Conservation (phyloP, 2,888 invertebrate species). For the Xestia c-nigrum region DNA sequence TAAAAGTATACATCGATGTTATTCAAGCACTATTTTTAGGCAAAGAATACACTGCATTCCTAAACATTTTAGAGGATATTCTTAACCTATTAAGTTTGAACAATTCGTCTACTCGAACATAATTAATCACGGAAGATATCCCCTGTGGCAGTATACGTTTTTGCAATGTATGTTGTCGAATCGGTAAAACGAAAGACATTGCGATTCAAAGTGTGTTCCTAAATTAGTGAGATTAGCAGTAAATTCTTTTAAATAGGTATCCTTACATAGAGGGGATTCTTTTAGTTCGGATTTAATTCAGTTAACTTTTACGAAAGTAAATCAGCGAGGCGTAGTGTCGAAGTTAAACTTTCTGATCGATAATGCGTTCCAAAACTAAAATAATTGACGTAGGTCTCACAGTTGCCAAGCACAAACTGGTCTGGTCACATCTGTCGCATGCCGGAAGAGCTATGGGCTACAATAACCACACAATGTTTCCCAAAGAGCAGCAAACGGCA, state of each 20-base stretch:
- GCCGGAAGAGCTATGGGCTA: too few relatives aligned
- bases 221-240: background rate
- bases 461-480: too few relatives aligned
- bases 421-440: too few relatives aligned
- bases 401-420: too few relatives aligned
- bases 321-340: background rate
- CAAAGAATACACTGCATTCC: background rate
- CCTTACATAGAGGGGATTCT: too few relatives aligned
- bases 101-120: background rate
- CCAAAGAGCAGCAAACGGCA: too few relatives aligned
- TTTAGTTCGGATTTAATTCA: background rate
- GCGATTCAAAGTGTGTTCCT: background rate
- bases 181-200: background rate
- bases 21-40: background rate
- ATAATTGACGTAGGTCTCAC: too few relatives aligned
- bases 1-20: background rate
- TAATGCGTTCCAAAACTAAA: too few relatives aligned
- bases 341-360: too few relatives aligned
- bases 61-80: background rate
- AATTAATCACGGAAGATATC: background rate
- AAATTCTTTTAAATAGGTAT: background rate
- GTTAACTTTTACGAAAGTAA: background rate
- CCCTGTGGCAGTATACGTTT: too few relatives aligned
- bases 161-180: background rate
- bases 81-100: background rate